phyloP scores from a whole-genome alignment of 2,113 vertebrate genomes.

The Neoarius graeffei region DNA sequence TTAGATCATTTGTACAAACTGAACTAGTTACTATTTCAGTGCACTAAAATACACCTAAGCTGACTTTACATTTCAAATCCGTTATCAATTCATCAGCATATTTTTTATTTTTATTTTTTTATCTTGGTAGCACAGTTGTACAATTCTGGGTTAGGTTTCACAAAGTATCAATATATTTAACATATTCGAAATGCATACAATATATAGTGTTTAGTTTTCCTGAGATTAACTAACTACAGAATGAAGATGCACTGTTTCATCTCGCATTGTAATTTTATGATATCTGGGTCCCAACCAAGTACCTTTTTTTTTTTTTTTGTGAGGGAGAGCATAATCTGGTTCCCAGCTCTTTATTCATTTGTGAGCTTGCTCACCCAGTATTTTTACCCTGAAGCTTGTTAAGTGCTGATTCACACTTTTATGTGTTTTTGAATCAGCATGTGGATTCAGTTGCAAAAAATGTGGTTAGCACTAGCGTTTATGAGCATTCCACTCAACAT shows the following conservation, averaged over 20 bases:
- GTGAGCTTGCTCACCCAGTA: not conserved
- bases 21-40: conserved; percentile 7
- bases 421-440: conserved; percentile 25
- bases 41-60: not conserved
- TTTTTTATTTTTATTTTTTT: not conserved
- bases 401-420: conserved; percentile 26
- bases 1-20: not conserved
- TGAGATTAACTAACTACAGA: not conserved
- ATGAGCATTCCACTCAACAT: not conserved
- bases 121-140: not conserved
- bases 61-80: conserved; percentile 8
- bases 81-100: not conserved
- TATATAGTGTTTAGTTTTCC: not conserved
- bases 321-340: not conserved
- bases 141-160: not conserved
- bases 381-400: conserved; percentile 5
- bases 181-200: not conserved
- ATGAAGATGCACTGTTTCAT: not conserved
- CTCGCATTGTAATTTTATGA: not conserved
- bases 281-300: not conserved
- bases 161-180: not conserved
- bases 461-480: conserved; percentile 2
- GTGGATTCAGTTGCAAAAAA: conserved; percentile 9
- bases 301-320: not conserved
- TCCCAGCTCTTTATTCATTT: not conserved